phyloP scores from a whole-genome alignment of 2,797 vertebrate genomes.

The Tragopan temminckii region DNA sequence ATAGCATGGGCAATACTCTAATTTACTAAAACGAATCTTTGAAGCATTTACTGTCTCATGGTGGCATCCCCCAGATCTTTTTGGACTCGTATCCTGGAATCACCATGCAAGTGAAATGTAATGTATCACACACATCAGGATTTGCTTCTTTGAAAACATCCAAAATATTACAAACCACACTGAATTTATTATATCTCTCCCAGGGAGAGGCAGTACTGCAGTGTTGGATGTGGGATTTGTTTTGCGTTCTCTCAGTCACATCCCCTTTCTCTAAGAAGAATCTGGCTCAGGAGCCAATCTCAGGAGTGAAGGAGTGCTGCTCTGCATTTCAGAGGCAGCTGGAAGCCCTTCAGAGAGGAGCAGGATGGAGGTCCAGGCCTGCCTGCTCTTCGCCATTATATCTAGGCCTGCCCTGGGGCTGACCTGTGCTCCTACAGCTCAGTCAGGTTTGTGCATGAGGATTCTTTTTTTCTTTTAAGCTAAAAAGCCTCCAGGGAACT shows the following conservation, averaged over 20 bases:
- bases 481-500: background rate
- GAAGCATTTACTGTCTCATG: background rate
- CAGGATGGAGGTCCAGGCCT: background rate
- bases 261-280: background rate
- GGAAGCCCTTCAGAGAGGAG: background rate
- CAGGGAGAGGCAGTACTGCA: fast-evolving
- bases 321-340: fast-evolving
- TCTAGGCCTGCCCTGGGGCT: fast-evolving
- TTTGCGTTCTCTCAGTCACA: background rate
- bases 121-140: fast-evolving
- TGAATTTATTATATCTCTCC: background rate
- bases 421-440: fast-evolving
- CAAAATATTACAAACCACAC: fast-evolving
- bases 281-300: background rate
- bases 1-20: background rate
- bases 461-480: fast-evolving
- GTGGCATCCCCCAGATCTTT: too few species aligned
- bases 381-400: fast-evolving
- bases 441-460: fast-evolving
- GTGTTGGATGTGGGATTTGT: fast-evolving
- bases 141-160: background rate
- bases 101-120: fast-evolving
- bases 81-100: background rate
- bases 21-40: background rate
- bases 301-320: fast-evolving